Evolutionary conservation across 1,140 invertebrate species (phyloP).

Genomic region (Cyclargus thomasi): DNA sequence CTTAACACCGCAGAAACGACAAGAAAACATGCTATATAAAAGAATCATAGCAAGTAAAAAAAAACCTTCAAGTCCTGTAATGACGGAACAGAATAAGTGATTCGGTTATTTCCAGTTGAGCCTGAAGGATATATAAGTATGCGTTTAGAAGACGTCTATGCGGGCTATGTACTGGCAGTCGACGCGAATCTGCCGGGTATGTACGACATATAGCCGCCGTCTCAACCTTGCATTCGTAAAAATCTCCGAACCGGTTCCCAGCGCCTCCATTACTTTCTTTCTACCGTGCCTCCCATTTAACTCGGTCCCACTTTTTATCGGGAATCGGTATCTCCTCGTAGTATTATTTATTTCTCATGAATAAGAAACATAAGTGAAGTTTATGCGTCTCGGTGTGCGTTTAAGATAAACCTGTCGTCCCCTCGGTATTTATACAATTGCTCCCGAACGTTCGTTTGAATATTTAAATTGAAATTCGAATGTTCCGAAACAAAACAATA

Average conservation of each 20-base stretch:
- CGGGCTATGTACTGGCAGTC: conserved; percentile 22
- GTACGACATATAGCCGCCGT: conserved; percentile 59
- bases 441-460: conserved; percentile 38
- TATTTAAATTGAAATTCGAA: conserved; percentile 23
- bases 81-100: no score
- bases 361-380: conserved; percentile 71
- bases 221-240: conserved; percentile 73
- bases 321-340: conserved; percentile 74
- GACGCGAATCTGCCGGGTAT: conserved; percentile 64
- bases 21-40: no score
- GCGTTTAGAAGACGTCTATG: neutral
- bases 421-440: conserved; percentile 24
- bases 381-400: conserved; percentile 62
- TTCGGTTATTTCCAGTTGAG: no score
- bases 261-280: conserved; percentile 74
- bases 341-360: conserved; percentile 75
- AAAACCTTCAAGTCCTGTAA: no score
- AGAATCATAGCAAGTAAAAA: no score
- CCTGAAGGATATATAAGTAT: no score
- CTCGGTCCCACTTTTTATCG: conserved; percentile 73
- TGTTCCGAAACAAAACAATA: neutral
- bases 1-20: no score
- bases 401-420: conserved; percentile 52
- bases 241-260: conserved; percentile 73
- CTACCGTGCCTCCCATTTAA: conserved; percentile 71